phyloP scores from a whole-genome alignment of 2,113 vertebrate species.

The Deroptyus accipitrinus region DNA sequence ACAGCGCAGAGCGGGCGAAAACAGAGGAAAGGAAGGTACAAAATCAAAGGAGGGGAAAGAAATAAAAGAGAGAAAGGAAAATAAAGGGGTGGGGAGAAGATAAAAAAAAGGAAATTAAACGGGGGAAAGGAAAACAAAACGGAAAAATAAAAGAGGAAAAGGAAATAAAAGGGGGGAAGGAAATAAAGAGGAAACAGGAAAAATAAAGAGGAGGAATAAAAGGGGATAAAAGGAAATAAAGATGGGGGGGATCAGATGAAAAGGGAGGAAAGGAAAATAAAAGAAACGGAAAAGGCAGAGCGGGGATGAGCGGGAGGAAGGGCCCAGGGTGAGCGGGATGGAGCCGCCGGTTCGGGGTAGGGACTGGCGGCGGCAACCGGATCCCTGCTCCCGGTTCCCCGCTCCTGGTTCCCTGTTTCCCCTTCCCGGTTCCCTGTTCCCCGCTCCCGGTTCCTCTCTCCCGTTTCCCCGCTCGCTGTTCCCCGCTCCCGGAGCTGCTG shows the following conservation, averaged over 20 bases:
- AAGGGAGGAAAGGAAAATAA: neutral
- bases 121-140: accelerated
- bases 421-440: neutral
- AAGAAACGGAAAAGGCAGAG: neutral
- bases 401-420: neutral
- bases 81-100: neutral
- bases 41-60: neutral
- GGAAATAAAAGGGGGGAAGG: neutral
- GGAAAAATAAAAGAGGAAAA: neutral
- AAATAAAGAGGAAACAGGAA: no score
- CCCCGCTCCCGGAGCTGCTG: neutral
- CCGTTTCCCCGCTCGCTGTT: neutral
- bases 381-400: neutral
- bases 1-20: accelerated
- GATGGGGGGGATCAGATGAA: neutral
- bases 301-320: neutral
- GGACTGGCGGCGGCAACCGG: neutral
- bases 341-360: neutral
- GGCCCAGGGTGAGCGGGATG: neutral
- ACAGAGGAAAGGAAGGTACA: no score
- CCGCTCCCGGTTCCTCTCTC: accelerated
- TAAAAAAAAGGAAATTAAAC: neutral
- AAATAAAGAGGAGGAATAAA: neutral
- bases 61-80: neutral
- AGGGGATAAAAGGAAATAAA: accelerated